phyloP scores from a whole-genome alignment of 2,888 invertebrate genomes.

The Ligdia adustata region DNA sequence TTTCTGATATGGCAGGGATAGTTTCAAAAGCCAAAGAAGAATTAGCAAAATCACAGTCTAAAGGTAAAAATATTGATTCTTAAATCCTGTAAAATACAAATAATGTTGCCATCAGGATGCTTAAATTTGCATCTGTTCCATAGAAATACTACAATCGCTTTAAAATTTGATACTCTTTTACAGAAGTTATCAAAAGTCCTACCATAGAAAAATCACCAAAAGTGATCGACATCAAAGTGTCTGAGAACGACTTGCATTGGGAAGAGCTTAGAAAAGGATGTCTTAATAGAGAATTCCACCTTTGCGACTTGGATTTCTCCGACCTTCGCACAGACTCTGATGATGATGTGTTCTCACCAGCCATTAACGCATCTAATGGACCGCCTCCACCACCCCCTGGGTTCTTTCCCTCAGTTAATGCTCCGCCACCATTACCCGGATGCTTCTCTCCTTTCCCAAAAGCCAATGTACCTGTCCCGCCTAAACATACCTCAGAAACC shows the following conservation, averaged over 20 bases:
- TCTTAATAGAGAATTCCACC: constrained; percentile 89
- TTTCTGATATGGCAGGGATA: constrained; percentile 94
- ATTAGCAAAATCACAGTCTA: constrained; percentile 93
- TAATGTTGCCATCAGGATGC: too few species aligned
- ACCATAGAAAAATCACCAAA: constrained; percentile 87
- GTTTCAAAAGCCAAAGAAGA: constrained; percentile 97
- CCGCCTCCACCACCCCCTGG: constrained; percentile 92
- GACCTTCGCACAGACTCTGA: constrained; percentile 96
- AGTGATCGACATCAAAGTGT: constrained; percentile 89
- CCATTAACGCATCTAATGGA: constrained; percentile 86
- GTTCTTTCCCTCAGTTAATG: constrained; percentile 79
- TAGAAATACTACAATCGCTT: too few species aligned
- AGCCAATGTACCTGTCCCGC: constrained; percentile 65
- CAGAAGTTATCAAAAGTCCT: constrained; percentile 89
- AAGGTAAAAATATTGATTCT: too few species aligned
- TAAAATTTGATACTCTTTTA: too few species aligned
- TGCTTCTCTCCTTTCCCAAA: constrained; percentile 72
- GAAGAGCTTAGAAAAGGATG: constrained; percentile 92
- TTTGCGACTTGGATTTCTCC: constrained; percentile 98
- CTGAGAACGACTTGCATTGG: constrained; percentile 98
- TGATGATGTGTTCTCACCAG: constrained; percentile 89
- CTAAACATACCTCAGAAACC: constrained; percentile 63
- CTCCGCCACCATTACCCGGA: constrained; percentile 80
- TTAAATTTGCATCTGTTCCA: too few species aligned
- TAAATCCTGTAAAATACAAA: too few species aligned